Conservation (phyloP, 2,888 invertebrate genomes). For the Zele albiditarsus region DNA sequence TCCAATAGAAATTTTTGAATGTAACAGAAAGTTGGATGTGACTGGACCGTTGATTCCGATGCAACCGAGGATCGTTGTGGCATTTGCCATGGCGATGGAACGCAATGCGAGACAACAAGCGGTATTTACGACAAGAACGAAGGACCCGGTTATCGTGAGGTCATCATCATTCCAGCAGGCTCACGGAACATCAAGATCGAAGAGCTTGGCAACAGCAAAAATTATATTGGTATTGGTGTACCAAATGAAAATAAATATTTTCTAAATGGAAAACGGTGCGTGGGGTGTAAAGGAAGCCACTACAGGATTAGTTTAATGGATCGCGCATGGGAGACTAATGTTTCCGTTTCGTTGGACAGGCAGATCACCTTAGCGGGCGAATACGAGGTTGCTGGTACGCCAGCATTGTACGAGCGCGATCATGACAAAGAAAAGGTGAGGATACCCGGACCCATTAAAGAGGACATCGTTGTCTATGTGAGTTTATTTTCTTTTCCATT, state of each 20-base stretch:
- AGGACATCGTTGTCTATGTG: constrained; percentile 78
- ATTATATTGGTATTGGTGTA: constrained; percentile 75
- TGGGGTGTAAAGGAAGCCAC: constrained; percentile 54
- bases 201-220: constrained; percentile 73
- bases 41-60: constrained; percentile 78
- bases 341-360: constrained; percentile 58
- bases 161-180: constrained; percentile 76
- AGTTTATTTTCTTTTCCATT: constrained; percentile 57
- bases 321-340: constrained; percentile 44
- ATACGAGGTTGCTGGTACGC: constrained; percentile 73
- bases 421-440: constrained; percentile 76
- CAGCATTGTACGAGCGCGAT: constrained; percentile 74
- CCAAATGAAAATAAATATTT: constrained; percentile 74
- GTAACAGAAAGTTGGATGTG: constrained; percentile 79
- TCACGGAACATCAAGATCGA: constrained; percentile 78
- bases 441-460: constrained; percentile 78
- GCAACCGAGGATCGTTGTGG: constrained; percentile 81
- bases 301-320: constrained; percentile 34
- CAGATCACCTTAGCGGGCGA: constrained; percentile 72
- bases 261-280: constrained; percentile 79
- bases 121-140: constrained; percentile 75
- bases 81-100: constrained; percentile 81
- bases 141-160: constrained; percentile 76
- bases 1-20: constrained; percentile 4
- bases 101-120: constrained; percentile 77